Conservation (phyloP, 2,888 invertebrate species). For the Copidosoma aretas region DNA sequence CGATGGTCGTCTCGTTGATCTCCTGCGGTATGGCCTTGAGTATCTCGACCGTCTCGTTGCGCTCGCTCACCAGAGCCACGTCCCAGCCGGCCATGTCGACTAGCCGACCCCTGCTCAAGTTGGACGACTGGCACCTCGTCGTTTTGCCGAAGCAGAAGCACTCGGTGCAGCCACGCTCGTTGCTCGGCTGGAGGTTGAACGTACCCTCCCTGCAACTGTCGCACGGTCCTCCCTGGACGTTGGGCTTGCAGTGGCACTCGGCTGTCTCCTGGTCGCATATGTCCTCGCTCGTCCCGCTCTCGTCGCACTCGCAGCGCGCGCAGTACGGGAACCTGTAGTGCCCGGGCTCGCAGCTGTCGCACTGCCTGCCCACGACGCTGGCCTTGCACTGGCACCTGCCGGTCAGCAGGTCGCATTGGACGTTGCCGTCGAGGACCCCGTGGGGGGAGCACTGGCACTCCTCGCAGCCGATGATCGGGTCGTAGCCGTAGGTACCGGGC, state of each 20-base stretch:
- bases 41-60: slow-evolving; percentile 39
- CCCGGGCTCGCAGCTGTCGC: slow-evolving; percentile 86
- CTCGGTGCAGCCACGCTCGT: slow-evolving; percentile 91
- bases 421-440: slow-evolving; percentile 77
- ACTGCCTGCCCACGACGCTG: slow-evolving; percentile 87
- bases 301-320: slow-evolving; percentile 80
- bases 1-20: slow-evolving; percentile 65
- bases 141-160: slow-evolving; percentile 98
- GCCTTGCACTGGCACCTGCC: slow-evolving; percentile 89
- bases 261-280: slow-evolving; percentile 85
- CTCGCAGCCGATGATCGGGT: slow-evolving; percentile 93
- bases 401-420: slow-evolving; percentile 86
- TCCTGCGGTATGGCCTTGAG: slow-evolving; percentile 54
- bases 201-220: slow-evolving; percentile 87
- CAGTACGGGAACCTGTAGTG: slow-evolving; percentile 90
- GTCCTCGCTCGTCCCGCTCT: slow-evolving; percentile 81
- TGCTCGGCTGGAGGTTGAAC: slow-evolving; percentile 84
- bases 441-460: slow-evolving; percentile 88
- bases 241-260: slow-evolving; percentile 81
- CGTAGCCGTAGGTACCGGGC: slow-evolving; percentile 88
- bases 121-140: slow-evolving; percentile 77
- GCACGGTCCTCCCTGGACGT: slow-evolving; percentile 81
- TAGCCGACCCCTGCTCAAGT: slow-evolving; percentile 69
- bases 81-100: slow-evolving; percentile 74
- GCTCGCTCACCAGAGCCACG: slow-evolving; percentile 59